Conservation (phyloP, 2,113 vertebrate species). For the Thalassarche chlororhynchos region DNA sequence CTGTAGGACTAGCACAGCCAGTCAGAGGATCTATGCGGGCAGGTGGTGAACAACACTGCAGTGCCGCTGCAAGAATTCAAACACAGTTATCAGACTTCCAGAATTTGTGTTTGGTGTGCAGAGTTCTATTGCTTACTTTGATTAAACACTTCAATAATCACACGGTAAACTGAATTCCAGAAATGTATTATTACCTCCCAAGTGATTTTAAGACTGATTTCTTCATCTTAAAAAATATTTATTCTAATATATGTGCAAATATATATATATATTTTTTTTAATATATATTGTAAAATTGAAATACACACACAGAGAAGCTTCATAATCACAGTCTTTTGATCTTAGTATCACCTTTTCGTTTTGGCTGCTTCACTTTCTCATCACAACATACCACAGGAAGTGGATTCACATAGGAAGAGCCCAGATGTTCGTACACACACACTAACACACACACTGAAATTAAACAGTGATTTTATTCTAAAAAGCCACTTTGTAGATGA, state of each 20-base stretch:
- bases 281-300: background rate
- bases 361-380: background rate
- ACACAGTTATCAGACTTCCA: background rate
- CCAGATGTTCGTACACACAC: background rate
- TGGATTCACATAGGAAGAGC: background rate
- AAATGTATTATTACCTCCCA: background rate
- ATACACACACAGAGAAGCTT: background rate
- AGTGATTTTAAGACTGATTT: background rate
- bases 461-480: background rate
- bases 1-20: constrained; percentile 43
- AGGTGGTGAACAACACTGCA: constrained; percentile 46
- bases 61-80: constrained; percentile 61
- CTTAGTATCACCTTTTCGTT: background rate
- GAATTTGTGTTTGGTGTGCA: background rate
- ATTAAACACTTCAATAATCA: background rate
- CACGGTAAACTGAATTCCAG: background rate
- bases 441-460: background rate
- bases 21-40: constrained; percentile 48
- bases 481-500: background rate
- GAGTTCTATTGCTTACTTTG: background rate
- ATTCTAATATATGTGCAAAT: background rate
- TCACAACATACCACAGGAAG: background rate
- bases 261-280: background rate
- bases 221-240: background rate
- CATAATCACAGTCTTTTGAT: background rate